Conservation (phyloP, 92 coral and sea anemone genomes). For the Ricordea florida region DNA sequence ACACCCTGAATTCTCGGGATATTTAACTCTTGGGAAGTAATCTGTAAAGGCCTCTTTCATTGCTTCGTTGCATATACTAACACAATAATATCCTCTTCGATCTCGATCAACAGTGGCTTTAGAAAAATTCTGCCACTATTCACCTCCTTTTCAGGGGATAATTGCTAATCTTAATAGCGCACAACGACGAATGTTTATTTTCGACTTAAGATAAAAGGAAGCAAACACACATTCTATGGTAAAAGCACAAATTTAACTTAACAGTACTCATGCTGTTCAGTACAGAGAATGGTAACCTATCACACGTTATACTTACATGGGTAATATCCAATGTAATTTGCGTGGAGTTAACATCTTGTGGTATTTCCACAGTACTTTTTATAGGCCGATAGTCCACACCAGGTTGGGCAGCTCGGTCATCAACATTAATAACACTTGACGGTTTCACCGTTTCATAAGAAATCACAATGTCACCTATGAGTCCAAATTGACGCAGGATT, state of each 20-base stretch:
- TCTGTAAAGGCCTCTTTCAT: too few relatives aligned
- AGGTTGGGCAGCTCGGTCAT: slow-evolving; percentile 75
- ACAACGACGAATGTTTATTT: too few relatives aligned
- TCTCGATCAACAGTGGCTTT: too few relatives aligned
- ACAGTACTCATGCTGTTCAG: not conserved
- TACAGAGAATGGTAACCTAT: not conserved
- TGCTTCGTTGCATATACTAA: too few relatives aligned
- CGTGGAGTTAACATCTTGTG: slow-evolving; percentile 69
- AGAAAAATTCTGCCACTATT: too few relatives aligned
- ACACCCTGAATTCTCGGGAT: too few relatives aligned
- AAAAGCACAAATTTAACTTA: not conserved
- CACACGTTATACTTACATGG: slow-evolving; percentile 68
- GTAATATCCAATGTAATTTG: slow-evolving; percentile 65
- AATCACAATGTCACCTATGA: slow-evolving; percentile 78
- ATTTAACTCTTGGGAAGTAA: too few relatives aligned
- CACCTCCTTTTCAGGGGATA: too few relatives aligned
- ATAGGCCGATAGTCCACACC: slow-evolving; percentile 79
- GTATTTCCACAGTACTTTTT: slow-evolving; percentile 55
- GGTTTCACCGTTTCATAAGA: slow-evolving; percentile 75
- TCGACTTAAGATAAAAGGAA: too few relatives aligned
- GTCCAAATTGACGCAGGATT: slow-evolving; percentile 68
- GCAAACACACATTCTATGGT: not conserved
- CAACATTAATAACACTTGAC: slow-evolving; percentile 30
- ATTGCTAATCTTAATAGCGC: too few relatives aligned
- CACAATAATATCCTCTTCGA: too few relatives aligned